Percentiles rank a stretch among this genome's conserved stretches.
Evolutionary conservation across 2,888 invertebrate genomes (phyloP).

Genomic region (Stomorhina lunata): DNA sequence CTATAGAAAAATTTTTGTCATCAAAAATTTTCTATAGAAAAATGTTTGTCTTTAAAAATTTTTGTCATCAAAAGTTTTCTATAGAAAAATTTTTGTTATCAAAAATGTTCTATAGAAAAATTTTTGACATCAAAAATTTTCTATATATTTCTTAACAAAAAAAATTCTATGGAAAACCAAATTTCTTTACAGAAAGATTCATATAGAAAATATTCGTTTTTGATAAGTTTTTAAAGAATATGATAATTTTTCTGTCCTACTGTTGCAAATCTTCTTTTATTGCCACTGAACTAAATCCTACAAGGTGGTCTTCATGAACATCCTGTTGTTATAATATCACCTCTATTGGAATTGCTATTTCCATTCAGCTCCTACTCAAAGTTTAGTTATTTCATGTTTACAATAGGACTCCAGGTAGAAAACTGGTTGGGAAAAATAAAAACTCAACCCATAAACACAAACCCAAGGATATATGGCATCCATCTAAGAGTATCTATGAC

Average conservation of each 20-base stretch:
- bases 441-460: slow-evolving; percentile 3
- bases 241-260: neutral
- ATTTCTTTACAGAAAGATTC: too few species aligned
- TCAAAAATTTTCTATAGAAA: too few species aligned
- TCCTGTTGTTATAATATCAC: neutral
- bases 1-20: too few species aligned
- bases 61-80: too few species aligned
- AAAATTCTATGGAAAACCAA: too few species aligned
- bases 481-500: neutral
- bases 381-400: neutral
- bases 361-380: neutral
- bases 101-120: too few species aligned
- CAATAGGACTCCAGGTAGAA: neutral
- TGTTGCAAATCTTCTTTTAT: neutral
- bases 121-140: too few species aligned
- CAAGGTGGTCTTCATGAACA: slow-evolving; percentile 12
- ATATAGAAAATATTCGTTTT: too few species aligned
- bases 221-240: too few species aligned
- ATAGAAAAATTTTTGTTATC: too few species aligned
- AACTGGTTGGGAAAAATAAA: neutral
- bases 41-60: too few species aligned
- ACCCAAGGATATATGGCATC: neutral
- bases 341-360: slow-evolving; percentile 5
- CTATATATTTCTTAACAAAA: too few species aligned
- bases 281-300: neutral